Percentiles rank a stretch among this genome's conserved stretches.
These are phyloP conservation scores for Zoanthus sansibaricus DNA, from an alignment of 92 coral and sea anemone species.

Conservation along the genomic window DNA sequence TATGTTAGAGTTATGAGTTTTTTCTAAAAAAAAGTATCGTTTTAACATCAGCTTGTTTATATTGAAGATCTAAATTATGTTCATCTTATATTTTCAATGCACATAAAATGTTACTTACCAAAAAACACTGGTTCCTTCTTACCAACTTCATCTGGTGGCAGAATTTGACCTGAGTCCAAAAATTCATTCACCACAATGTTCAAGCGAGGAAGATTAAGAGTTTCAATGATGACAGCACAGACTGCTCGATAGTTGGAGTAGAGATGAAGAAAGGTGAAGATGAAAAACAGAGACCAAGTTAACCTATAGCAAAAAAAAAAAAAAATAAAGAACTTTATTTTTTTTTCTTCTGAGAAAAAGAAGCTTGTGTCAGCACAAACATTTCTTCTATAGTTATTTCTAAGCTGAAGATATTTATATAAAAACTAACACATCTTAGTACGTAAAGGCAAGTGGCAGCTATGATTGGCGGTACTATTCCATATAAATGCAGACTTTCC, in stretches of 20 bases:
- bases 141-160: conserved; percentile 86
- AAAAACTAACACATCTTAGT: too few species aligned
- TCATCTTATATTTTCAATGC: neutral
- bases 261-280: conserved; percentile 92
- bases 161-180: conserved; percentile 65
- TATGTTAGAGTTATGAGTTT: too few species aligned
- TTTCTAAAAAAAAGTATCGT: neutral
- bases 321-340: neutral
- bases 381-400: too few species aligned
- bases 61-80: neutral
- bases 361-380: too few species aligned
- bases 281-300: conserved; percentile 91
- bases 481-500: too few species aligned
- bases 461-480: too few species aligned
- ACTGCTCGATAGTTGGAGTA: conserved; percentile 97
- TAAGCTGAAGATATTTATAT: too few species aligned
- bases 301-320: conserved; percentile 61
- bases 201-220: conserved; percentile 85
- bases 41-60: neutral
- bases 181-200: conserved; percentile 80
- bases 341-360: too few species aligned
- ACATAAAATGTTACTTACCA: conserved; percentile 60
- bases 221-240: conserved; percentile 96
- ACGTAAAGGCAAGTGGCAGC: too few species aligned
- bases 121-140: conserved; percentile 85